A percentile compares a stretch with the other conserved stretches of the same genome.
Evolutionary conservation across 2,888 invertebrate genomes (phyloP).

Genomic region (Drosophila rellima): DNA sequence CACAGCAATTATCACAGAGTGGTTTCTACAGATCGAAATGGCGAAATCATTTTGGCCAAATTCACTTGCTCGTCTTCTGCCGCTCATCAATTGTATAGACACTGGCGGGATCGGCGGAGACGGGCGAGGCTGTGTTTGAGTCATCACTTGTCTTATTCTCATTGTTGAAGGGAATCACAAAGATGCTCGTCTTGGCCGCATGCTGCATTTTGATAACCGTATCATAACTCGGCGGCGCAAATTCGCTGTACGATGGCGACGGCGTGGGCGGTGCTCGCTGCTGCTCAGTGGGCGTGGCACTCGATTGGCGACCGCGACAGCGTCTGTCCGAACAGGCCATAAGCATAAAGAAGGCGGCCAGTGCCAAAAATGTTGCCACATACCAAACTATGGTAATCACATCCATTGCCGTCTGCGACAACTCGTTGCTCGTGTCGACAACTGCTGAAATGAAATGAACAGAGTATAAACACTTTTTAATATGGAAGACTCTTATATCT

Average conservation of each 20-base stretch:
- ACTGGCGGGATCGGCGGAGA: constrained; percentile 46
- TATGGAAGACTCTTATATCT: neutral
- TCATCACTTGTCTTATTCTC: constrained; percentile 52
- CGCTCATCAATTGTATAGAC: constrained; percentile 82
- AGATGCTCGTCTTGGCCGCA: constrained; percentile 77
- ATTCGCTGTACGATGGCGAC: constrained; percentile 85
- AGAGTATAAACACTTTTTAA: neutral
- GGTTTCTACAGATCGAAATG: constrained; percentile 21
- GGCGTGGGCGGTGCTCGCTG: constrained; percentile 83
- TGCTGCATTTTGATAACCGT: constrained; percentile 83
- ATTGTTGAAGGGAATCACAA: constrained; percentile 81
- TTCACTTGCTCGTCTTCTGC: constrained; percentile 67
- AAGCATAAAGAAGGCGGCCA: constrained; percentile 85
- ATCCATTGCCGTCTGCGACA: constrained; percentile 85
- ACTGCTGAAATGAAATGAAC: constrained; percentile 48
- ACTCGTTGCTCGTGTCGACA: constrained; percentile 71
- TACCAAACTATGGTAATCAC: constrained; percentile 85
- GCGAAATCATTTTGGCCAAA: neutral
- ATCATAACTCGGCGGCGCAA: constrained; percentile 85
- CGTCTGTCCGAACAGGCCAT: constrained; percentile 85
- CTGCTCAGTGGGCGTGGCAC: constrained; percentile 53
- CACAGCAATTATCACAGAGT: constrained; percentile 74
- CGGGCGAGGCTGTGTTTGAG: constrained; percentile 10
- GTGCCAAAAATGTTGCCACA: constrained; percentile 84
- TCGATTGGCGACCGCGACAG: constrained; percentile 64